Evolutionary conservation across 2,888 invertebrate genomes (phyloP).

Genomic region (Deilephila elpenor): DNA sequence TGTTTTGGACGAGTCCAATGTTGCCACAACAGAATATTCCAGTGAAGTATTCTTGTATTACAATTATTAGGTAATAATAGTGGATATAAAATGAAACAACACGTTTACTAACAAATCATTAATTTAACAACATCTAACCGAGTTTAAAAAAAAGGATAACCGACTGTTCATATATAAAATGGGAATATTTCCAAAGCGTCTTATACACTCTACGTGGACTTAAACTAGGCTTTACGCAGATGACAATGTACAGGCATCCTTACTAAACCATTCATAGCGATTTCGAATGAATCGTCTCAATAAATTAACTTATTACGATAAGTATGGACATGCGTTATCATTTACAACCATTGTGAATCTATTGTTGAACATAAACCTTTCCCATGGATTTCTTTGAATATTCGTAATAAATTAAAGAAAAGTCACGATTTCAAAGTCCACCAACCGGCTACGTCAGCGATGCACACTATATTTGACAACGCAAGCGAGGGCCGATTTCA

Average conservation of each 20-base stretch:
- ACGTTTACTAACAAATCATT: constrained; percentile 49
- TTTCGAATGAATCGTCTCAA: background rate
- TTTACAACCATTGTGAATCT: background rate
- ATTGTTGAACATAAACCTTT: background rate
- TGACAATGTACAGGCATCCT: constrained; percentile 16
- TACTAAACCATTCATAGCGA: background rate
- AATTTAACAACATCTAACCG: constrained; percentile 51
- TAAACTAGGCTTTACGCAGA: constrained; percentile 30
- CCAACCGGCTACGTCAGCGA: no score
- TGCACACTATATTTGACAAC: no score
- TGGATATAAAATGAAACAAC: constrained; percentile 28
- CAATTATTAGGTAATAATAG: background rate
- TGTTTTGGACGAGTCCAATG: no score
- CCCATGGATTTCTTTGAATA: no score
- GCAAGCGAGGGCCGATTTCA: no score
- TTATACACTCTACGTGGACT: constrained; percentile 34
- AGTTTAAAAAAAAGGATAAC: constrained; percentile 42
- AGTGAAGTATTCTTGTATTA: background rate
- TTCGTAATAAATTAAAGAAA: no score
- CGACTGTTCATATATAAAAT: constrained; percentile 43
- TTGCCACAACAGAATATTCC: no score
- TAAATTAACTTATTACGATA: background rate
- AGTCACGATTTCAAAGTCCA: no score
- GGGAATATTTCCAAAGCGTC: constrained; percentile 42
- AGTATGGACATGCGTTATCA: background rate